Conservation (phyloP, 1,140 invertebrate species). For the Pygmarrhopalites habei region DNA sequence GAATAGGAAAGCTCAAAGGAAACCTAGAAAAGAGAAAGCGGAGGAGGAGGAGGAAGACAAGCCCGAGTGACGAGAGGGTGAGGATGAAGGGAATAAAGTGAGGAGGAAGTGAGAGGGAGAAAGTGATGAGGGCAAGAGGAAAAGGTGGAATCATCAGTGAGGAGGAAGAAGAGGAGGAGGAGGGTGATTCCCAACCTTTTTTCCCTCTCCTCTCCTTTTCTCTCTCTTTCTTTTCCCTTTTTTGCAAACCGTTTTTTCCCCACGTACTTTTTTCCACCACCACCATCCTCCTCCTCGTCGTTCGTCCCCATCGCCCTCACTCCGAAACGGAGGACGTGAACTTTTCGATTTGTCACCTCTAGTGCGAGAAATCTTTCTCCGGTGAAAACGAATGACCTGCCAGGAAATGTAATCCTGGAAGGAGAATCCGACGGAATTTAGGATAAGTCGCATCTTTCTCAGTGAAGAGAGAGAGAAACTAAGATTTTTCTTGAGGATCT, state of each 20-base stretch:
- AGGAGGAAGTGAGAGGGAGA: background rate
- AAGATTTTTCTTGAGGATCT: too few relatives aligned
- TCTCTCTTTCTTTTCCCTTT: background rate
- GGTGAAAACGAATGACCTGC: constrained; percentile 30
- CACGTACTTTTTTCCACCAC: too few relatives aligned
- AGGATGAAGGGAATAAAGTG: too few relatives aligned
- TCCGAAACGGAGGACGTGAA: background rate
- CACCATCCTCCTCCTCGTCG: too few relatives aligned
- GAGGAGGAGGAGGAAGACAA: too few relatives aligned
- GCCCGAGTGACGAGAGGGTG: too few relatives aligned
- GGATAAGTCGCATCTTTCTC: constrained; percentile 1
- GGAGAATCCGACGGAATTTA: constrained; percentile 9
- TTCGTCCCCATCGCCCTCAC: background rate
- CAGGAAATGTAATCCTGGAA: constrained; percentile 23
- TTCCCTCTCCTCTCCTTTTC: background rate
- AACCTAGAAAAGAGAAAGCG: too few relatives aligned
- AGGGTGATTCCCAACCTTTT: constrained; percentile 14
- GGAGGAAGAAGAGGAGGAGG: too few relatives aligned
- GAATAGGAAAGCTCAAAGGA: too few relatives aligned
- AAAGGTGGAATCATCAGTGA: constrained; percentile 20
- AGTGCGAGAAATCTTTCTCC: constrained; percentile 21
- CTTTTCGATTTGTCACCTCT: constrained; percentile 34
- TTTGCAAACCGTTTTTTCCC: too few relatives aligned
- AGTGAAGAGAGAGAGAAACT: background rate
- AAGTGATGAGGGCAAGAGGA: constrained; percentile 21